Evolutionary conservation across 2,888 invertebrate species (phyloP).

Genomic region (Lacanobia wlatinum): DNA sequence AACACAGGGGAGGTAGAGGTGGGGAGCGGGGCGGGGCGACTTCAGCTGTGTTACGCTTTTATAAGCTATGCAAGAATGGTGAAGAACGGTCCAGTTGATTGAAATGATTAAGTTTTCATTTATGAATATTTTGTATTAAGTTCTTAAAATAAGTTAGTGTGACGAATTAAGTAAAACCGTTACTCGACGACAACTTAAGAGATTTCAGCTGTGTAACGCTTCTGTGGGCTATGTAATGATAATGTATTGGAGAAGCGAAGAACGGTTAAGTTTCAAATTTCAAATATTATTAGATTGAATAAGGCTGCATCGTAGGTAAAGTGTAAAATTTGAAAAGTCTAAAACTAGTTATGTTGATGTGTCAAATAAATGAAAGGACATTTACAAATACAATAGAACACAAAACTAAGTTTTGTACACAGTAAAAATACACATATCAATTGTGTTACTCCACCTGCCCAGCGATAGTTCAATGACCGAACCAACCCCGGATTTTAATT

Average conservation of each 20-base stretch:
- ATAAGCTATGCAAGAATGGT: slow-evolving; percentile 27
- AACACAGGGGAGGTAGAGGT: slow-evolving; percentile 6
- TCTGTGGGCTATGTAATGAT: slow-evolving; percentile 12
- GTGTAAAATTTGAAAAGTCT: background rate
- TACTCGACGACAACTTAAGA: too few species aligned
- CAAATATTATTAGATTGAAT: too few species aligned
- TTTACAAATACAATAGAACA: background rate
- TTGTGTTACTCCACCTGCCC: background rate
- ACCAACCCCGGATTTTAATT: slow-evolving; percentile 17
- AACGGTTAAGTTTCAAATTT: background rate
- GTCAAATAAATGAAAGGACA: slow-evolving; percentile 3
- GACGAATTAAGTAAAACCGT: slow-evolving; percentile 58
- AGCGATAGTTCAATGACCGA: slow-evolving; percentile 38
- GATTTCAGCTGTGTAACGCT: slow-evolving; percentile 9
- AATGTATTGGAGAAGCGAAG: background rate
- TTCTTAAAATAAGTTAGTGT: slow-evolving; percentile 1
- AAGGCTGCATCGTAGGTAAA: background rate
- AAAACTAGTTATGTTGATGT: background rate
- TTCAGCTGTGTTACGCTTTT: slow-evolving; percentile 29
- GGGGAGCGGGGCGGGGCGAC: background rate
- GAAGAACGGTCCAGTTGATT: background rate
- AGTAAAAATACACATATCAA: background rate
- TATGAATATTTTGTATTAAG: background rate
- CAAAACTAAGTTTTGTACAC: background rate
- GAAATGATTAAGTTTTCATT: background rate